Conservation (phyloP, 2,888 invertebrate species). For the Merodon equestris region DNA sequence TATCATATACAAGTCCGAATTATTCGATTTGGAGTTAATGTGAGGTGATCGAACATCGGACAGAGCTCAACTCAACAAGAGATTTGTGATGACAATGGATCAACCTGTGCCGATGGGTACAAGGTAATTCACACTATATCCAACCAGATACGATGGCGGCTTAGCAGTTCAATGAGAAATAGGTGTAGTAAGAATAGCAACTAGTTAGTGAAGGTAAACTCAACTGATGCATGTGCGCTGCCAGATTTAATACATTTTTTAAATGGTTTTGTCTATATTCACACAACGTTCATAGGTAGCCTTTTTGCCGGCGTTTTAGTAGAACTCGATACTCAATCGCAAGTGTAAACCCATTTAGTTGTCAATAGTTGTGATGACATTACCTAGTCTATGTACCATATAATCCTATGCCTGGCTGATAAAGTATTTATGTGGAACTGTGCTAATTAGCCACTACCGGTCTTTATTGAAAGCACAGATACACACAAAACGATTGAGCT, state of each 20-base stretch:
- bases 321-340: conserved; percentile 42
- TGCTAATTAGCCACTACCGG: conserved; percentile 78
- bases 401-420: conserved; percentile 37
- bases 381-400: not conserved
- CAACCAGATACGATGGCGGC: conserved; percentile 27
- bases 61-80: conserved; percentile 31
- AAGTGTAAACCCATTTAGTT: no score
- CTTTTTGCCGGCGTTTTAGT: conserved; percentile 5
- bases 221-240: conserved; percentile 53
- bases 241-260: conserved; percentile 65
- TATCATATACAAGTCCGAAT: not conserved
- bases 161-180: conserved; percentile 38
- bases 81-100: conserved; percentile 35
- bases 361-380: no score
- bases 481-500: no score
- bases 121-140: conserved; percentile 73
- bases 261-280: conserved; percentile 67
- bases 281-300: conserved; percentile 51
- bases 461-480: conserved; percentile 53
- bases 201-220: conserved; percentile 33
- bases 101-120: conserved; percentile 71
- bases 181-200: conserved; percentile 26
- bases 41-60: conserved; percentile 42
- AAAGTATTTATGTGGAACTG: conserved; percentile 71
- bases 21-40: not conserved